Evolutionary conservation across 2,888 invertebrate species (phyloP).

Genomic region (Dorcus parallelipipedus): DNA sequence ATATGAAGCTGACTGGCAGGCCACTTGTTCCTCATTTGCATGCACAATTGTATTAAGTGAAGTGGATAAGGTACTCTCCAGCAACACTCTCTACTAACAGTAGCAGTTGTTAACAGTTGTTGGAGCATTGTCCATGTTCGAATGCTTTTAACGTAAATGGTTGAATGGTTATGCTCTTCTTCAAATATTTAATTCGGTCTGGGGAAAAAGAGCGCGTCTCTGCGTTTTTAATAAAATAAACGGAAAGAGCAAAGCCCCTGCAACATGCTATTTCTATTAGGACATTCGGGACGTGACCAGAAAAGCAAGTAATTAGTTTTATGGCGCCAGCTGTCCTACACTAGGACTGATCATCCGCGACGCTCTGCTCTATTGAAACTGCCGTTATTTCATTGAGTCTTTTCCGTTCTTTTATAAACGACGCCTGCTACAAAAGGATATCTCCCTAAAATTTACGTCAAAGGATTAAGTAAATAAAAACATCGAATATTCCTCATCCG

Average conservation of each 20-base stretch:
- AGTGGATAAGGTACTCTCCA: constrained; percentile 10
- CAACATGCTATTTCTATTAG: constrained; percentile 41
- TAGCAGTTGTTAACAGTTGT: not conserved
- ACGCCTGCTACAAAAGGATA: constrained; percentile 18
- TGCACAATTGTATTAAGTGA: constrained; percentile 22
- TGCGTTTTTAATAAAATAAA: constrained; percentile 40
- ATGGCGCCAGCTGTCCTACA: constrained; percentile 40
- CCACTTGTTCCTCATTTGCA: constrained; percentile 19
- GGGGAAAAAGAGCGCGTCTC: not conserved
- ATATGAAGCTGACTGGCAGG: constrained; percentile 14
- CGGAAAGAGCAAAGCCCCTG: constrained; percentile 28
- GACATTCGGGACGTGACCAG: constrained; percentile 44
- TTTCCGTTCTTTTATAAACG: constrained; percentile 22
- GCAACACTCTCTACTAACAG: constrained; percentile 6
- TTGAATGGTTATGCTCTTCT: constrained; percentile 6
- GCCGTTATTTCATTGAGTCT: constrained; percentile 27
- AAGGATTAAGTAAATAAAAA: not conserved
- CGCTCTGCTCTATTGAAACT: constrained; percentile 25
- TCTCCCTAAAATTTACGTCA: not conserved
- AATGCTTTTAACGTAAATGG: constrained; percentile 9
- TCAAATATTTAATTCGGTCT: constrained; percentile 21
- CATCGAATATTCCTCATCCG: not conserved
- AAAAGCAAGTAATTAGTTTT: constrained; percentile 46
- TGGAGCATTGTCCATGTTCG: not conserved
- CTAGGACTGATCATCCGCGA: constrained; percentile 29